Base-by-base conservation (phyloP, 2,113 vertebrate species). In the Nyctibius bracteatus region DNA sequence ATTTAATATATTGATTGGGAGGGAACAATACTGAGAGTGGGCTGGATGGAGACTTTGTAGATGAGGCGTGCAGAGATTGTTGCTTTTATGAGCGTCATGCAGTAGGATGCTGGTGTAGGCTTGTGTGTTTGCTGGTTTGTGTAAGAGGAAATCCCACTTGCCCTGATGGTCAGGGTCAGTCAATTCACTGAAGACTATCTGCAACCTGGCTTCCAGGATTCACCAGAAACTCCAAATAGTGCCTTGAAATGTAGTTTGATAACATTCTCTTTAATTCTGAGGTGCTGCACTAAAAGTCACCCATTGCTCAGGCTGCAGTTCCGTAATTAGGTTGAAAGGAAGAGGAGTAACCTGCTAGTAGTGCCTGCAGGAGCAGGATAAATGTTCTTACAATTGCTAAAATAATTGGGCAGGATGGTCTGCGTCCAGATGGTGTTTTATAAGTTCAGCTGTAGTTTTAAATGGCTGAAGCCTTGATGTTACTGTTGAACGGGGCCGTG, bases 1-100 rank as follows among this genome's bases (percentile, higher is more conserved):
- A 92, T 92, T 78, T 86, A 67, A 57, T 87, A 12, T 72, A 89
- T 96, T 85, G 86, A 89, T 95, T 81, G n/a, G 35, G 55, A 81
- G 49, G 23, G n/a, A 94, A 43, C 72, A 68, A 57, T 93, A 58
- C 83, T 7, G 35, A 92, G 63, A 94, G 52, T 93, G 95, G 41
- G 41, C 68, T 71, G 57, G 52, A 72, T 61, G 91, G 57, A 43
- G 52, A 84, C 62, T 81, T 62, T 88, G 83, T 71, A 78, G 72
- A 55, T 67, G 61, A 91, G 12, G 35, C 1, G 1, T 8, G 43
- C 43, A 35, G 70, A 80, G 46, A 31, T 30, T 51, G 41, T 47
- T 88, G 24, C 20, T 62, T 18, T 86, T 43, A 15, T 2, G 7
- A 52, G 58, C n/a, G 31, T 70, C 2, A 5, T 0, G 1, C 1